Base-by-base conservation (phyloP, 2,113 vertebrate genomes). In the Neofelis nebulosa region DNA sequence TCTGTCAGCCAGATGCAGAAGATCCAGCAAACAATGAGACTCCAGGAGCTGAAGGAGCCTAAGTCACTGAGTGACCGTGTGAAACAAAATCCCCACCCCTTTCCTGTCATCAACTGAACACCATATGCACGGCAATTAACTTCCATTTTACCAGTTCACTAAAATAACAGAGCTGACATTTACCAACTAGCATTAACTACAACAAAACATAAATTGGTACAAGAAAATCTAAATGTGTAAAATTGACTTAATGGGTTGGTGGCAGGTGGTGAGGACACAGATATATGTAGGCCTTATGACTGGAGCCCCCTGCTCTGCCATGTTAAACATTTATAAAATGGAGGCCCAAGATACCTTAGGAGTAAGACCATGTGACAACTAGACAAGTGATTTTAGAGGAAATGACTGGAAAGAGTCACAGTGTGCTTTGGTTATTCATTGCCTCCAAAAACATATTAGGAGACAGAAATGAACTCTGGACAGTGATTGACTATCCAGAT, bases 1-100 rank as follows among this genome's bases (percentile, higher is more conserved):
- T 97, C 73, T 93, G 66, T 95, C 52, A 92, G n/a, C 41, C 92
- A 90, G 45, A 94, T 74, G 36, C 33, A 81, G 36, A 48, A 9
- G 15, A 52, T 79, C 41, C 41, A 81, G 41, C 15, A 61, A 91
- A 55, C 27, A 52, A 4, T 36, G 8, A 89, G 45, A 45, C 13
- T 23, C 84, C 61, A 71, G 31, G 7, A 50, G 38, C 41, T 23
- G 31, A 27, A 84, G 41, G 18, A 71, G 16, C 10, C 21, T 9
- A 41, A 84, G 45, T 71, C 84, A 50, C 41, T 57, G 25, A 96
- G 85, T 69, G 36, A 84, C 76, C 25, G 4, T 27, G 6, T 74
- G 71, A 95, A 76, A 86, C 15, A 50, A 69, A 71, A 50, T 14
- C 19, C 5, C 50, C 12, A 63, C 9, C 6, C 8, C 21, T 14